Evolutionary conservation across 1,140 invertebrate species (phyloP), one percentile per base, ranked within the genome.

Genomic region (Sitodiplosis mosellana): DNA sequence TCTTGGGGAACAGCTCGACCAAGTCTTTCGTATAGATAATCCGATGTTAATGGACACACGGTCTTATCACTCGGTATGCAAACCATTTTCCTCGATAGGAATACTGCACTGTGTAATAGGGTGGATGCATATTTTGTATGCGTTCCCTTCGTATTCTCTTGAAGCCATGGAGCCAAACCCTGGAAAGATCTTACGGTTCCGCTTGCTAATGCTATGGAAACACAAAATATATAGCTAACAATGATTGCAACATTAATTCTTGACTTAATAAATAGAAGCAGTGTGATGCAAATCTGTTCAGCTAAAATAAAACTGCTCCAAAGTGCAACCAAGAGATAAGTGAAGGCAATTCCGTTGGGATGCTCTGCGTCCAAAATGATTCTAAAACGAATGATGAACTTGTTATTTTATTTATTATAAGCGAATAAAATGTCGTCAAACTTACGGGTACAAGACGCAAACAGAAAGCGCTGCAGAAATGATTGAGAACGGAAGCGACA

Each of bases 261-360:
- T 52, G 78, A 77, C 56, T 83, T 86, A 0, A 91, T 71, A 7
- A 88, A 69, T 74, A 90, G 80, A 53, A 91, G 69, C 22, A 88
- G 70, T 0, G 82, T 78, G 22, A 91, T 77, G 0, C 84, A 79
- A 50, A 88, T 75, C 57, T 92, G 87, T 57, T 93, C 87, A 0
- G 83, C 77, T 48, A 87, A 79, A 0, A 87, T 70, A 59, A 81
- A 87, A 56, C 80, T 82, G 1, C 81, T 77, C 79, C 81, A 84
- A 0, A 92, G 64, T 1, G 78, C 73, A n/a, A 79, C 60, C 5
- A 71, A 66, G 50, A 81, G 76, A 55, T 74, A 74, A 1, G 55
- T 54, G 33, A 64, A 62, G 2, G 58, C 47, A 0, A 52, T 56
- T 36, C 57, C 57, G 48, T 58, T 59, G 1, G 56, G 59, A 18